These are phyloP conservation scores for Coendou prehensilis DNA, from an alignment of 2,797 vertebrate genomes.

Conservation along the genomic window DNA sequence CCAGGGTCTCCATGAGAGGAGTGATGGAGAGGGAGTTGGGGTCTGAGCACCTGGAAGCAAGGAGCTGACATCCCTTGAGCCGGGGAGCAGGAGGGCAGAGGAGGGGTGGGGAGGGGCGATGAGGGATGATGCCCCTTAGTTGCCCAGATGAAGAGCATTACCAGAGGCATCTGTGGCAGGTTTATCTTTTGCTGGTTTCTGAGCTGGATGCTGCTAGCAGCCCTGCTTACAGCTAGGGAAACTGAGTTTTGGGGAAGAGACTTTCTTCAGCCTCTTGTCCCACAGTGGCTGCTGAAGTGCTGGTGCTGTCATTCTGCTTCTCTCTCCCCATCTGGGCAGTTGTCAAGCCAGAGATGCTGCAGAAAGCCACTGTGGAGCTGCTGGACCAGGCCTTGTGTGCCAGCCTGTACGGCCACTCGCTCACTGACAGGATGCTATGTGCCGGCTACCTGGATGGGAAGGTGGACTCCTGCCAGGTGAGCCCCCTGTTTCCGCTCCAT, in stretches of 20 bases:
- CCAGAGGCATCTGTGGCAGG: neutral
- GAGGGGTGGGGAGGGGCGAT: neutral
- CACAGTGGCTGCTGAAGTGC: neutral
- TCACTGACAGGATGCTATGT: slow-evolving; percentile 96
- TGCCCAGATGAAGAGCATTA: neutral
- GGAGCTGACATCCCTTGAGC: neutral
- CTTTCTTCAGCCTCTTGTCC: fast-evolving
- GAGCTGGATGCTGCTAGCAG: neutral
- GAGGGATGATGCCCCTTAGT: neutral
- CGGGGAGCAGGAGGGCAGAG: neutral
- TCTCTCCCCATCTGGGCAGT: slow-evolving; percentile 81
- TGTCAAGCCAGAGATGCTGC: slow-evolving; percentile 92
- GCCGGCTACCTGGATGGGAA: slow-evolving; percentile 97
- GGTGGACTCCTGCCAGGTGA: slow-evolving; percentile 98
- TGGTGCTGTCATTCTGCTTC: fast-evolving
- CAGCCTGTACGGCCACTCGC: slow-evolving; percentile 91
- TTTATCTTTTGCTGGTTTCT: neutral
- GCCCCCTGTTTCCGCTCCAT: neutral
- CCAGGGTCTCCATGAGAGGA: neutral
- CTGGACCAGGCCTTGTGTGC: slow-evolving; percentile 94
- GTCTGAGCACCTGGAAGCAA: neutral
- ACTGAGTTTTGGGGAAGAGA: fast-evolving
- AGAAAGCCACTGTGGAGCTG: slow-evolving; percentile 96
- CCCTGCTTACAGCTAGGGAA: neutral
- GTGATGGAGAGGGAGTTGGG: neutral